phyloP scores from a whole-genome alignment of 2,113 vertebrate genomes.

The Connochaetes taurinus region DNA sequence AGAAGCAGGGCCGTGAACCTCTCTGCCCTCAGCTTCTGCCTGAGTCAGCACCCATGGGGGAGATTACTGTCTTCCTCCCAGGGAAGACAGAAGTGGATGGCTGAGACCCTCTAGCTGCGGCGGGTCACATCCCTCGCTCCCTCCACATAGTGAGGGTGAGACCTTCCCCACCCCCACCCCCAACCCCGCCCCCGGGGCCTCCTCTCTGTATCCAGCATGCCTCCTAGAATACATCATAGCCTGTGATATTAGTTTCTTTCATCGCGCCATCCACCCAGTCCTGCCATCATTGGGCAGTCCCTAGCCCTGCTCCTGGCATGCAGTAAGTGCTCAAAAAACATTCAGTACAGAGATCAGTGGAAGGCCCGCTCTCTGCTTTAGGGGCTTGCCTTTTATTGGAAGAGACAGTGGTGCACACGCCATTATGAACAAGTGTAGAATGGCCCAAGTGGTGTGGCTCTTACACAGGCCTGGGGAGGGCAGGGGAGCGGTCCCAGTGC shows the following conservation, averaged over 20 bases:
- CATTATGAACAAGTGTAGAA: not conserved
- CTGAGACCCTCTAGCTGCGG: not conserved
- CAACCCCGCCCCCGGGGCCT: accelerated
- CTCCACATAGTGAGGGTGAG: not conserved
- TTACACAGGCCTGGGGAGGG: accelerated
- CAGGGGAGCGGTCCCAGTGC: not conserved
- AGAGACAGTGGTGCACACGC: not conserved
- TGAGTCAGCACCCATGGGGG: not conserved
- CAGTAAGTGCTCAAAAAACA: not conserved
- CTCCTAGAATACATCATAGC: not conserved
- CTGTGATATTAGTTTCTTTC: accelerated
- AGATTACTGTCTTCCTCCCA: not conserved
- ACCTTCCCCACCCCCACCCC: not conserved
- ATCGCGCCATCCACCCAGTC: not conserved
- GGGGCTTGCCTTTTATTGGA: not conserved
- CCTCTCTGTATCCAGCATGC: no score
- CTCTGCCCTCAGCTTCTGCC: not conserved
- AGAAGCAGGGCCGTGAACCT: not conserved
- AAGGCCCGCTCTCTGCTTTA: not conserved
- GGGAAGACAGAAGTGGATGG: not conserved
- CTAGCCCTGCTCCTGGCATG: not conserved
- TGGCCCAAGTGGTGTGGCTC: not conserved
- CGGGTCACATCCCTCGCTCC: not conserved
- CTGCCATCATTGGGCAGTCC: not conserved
- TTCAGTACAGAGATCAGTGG: not conserved